Base-by-base conservation (phyloP, 2,888 invertebrate genomes). In the Pogonocherus hispidulus region DNA sequence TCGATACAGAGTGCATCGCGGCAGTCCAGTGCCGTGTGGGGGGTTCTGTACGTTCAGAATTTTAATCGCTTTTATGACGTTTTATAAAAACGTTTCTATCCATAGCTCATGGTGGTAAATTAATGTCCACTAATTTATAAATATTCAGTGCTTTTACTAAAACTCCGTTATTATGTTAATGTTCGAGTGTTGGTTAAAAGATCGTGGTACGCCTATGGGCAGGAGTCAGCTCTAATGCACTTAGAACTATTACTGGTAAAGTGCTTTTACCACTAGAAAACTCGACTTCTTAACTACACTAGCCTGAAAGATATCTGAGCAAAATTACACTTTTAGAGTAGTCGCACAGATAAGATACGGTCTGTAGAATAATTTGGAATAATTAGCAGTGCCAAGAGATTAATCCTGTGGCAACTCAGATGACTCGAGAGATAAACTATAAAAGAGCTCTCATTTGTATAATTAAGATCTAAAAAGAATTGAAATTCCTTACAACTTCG, bases 1-100 rank as follows among this genome's bases (percentile, higher is more conserved):
- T 54, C 54, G 54, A 54, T 54, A 54, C 35, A 35, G n/a, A n/a
- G 11, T 54, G 27, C 18, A 27, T 32, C 18, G 14, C 23, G 14
- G n/a, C 6, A 23, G n/a, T 4, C n/a, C 22, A 23, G 49, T 6
- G 23, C 14, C 22, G 49, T n/a, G n/a, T n/a, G n/a, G n/a, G n/a
- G n/a, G n/a, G n/a, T n/a, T n/a, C n/a, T n/a, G n/a, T n/a, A n/a
- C n/a, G n/a, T n/a, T n/a, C n/a, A n/a, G n/a, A n/a, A n/a, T n/a
- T n/a, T n/a, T n/a, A n/a, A n/a, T n/a, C n/a, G n/a, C n/a, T n/a
- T n/a, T n/a, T n/a, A n/a, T n/a, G n/a, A n/a, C n/a, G n/a, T n/a
- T n/a, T n/a, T n/a, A n/a, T n/a, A n/a, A n/a, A n/a, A n/a, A n/a
- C n/a, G n/a, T n/a, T n/a, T n/a, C n/a, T n/a, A n/a, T n/a, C n/a